These are phyloP conservation scores for Trissolcus basalis DNA, from an alignment of 1,140 invertebrate species.

Conservation along the genomic window DNA sequence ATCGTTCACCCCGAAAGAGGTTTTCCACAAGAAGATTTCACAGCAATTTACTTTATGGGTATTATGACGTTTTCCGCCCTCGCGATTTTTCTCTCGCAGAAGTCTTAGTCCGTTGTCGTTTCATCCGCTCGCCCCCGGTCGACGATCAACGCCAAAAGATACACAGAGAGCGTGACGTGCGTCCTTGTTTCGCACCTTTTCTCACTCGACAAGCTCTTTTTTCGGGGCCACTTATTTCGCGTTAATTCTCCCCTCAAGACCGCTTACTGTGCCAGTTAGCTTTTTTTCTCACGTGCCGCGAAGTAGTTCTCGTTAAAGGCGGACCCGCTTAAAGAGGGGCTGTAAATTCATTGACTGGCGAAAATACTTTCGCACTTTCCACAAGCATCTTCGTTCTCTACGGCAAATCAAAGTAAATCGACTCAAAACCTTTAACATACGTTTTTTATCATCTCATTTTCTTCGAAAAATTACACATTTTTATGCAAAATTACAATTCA, in stretches of 20 bases:
- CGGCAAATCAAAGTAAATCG: constrained; percentile 61
- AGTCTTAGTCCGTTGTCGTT: constrained; percentile 56
- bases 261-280: constrained; percentile 67
- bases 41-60: constrained; percentile 72
- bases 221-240: constrained; percentile 68
- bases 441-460: no score
- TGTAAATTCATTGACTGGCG: constrained; percentile 76
- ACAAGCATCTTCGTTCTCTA: constrained; percentile 46
- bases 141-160: constrained; percentile 51
- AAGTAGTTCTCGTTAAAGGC: constrained; percentile 73
- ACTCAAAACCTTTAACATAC: constrained; percentile 26
- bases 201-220: constrained; percentile 25
- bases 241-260: constrained; percentile 75
- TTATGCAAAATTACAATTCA: no score
- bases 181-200: constrained; percentile 44
- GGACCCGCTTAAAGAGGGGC: constrained; percentile 67
- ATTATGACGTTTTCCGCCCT: constrained; percentile 71
- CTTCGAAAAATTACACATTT: no score
- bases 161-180: constrained; percentile 25
- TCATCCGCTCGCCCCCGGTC: constrained; percentile 55
- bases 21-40: constrained; percentile 64
- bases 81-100: constrained; percentile 44
- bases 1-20: constrained; percentile 61
- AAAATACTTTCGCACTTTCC: constrained; percentile 68
- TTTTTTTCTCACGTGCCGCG: constrained; percentile 73